Percentiles rank a stretch among this genome's conserved stretches.
These are phyloP conservation scores for Cataglyphis altisquamis DNA, from an alignment of 2,888 invertebrate genomes.

Conservation along the genomic window DNA sequence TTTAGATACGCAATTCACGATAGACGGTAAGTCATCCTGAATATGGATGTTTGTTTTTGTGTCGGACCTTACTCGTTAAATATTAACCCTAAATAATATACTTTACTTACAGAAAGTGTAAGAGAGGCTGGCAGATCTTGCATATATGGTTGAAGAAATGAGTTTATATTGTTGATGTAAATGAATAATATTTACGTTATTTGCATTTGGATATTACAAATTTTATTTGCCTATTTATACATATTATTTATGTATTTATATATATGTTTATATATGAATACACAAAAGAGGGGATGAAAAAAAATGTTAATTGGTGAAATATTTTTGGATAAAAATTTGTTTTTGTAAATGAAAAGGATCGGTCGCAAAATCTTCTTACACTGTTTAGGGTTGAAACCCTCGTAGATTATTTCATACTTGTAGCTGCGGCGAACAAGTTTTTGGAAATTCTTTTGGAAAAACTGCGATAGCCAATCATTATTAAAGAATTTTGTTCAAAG, in stretches of 20 bases:
- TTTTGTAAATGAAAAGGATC: not conserved
- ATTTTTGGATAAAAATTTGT: constrained; percentile 3
- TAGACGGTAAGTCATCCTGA: constrained; percentile 64
- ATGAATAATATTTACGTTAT: constrained; percentile 3
- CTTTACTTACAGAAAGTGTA: constrained; percentile 43
- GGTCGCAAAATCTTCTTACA: constrained; percentile 26
- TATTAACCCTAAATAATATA: constrained; percentile 53
- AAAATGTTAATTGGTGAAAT: not conserved
- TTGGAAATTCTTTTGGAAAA: constrained; percentile 11
- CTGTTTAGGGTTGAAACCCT: constrained; percentile 23
- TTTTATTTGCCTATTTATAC: not conserved
- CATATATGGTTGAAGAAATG: not conserved
- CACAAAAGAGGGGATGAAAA: not conserved
- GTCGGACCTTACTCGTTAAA: constrained; percentile 55
- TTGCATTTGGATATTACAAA: not conserved
- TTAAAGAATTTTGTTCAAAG: constrained; percentile 1
- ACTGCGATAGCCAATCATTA: constrained; percentile 5
- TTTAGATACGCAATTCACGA: constrained; percentile 53
- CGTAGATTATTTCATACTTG: constrained; percentile 42
- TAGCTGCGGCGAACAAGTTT: constrained; percentile 26
- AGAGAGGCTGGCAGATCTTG: constrained; percentile 24
- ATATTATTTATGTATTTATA: constrained; percentile 16
- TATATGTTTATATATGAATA: not conserved
- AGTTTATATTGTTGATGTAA: not conserved
- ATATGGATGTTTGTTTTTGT: constrained; percentile 72